phyloP scores from a whole-genome alignment of 2,888 invertebrate species.

The Catotricha subobsoleta region DNA sequence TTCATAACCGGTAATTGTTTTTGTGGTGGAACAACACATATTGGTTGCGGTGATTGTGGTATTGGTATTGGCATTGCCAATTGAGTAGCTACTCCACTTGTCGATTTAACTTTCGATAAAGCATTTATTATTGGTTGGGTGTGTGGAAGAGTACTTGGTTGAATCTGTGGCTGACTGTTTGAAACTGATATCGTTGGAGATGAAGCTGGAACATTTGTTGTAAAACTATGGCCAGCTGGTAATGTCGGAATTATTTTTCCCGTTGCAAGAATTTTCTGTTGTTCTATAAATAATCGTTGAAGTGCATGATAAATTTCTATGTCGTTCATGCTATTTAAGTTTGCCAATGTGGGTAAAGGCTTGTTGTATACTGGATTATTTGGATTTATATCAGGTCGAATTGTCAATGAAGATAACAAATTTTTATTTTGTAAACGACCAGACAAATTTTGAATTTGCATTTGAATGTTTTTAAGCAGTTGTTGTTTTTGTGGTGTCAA shows the following conservation, averaged over 20 bases:
- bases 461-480: conserved; percentile 42
- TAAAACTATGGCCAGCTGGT: conserved; percentile 19
- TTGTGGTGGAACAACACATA: conserved; percentile 3
- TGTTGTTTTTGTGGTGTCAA: conserved; percentile 55
- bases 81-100: background rate
- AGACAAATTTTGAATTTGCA: conserved; percentile 47
- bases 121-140: background rate
- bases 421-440: conserved; percentile 32
- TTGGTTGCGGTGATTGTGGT: conserved; percentile 7
- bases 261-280: conserved; percentile 50
- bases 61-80: too few relatives aligned
- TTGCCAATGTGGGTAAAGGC: conserved; percentile 22
- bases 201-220: conserved; percentile 16
- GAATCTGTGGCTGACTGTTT: background rate
- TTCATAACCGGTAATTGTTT: background rate
- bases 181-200: conserved; percentile 15
- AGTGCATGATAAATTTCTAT: conserved; percentile 36
- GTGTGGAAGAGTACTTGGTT: background rate
- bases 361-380: conserved; percentile 25
- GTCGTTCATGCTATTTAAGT: conserved; percentile 30
- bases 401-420: conserved; percentile 21
- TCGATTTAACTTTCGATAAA: background rate
- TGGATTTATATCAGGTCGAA: conserved; percentile 26
- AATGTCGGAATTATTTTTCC: conserved; percentile 48
- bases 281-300: conserved; percentile 44